Conservation (phyloP, 1,140 invertebrate species). For the Drosophila lini region DNA sequence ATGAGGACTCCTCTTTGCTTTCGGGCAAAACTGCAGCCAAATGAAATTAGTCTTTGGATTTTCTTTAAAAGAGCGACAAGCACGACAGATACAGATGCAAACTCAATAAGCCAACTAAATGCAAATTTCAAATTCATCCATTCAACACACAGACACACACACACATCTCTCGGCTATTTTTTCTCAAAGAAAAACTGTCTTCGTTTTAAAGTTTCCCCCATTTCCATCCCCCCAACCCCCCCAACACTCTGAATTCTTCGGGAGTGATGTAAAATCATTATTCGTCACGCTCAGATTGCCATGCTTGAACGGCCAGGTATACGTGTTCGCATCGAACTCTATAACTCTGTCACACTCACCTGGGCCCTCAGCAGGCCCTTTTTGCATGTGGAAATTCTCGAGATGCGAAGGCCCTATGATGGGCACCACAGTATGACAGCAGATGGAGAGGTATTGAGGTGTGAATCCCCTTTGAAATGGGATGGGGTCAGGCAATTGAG, state of each 20-base stretch:
- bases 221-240: not conserved
- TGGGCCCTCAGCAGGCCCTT: constrained; percentile 5
- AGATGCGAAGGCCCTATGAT: constrained; percentile 5
- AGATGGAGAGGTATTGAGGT: constrained; percentile 31
- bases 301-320: constrained; percentile 20
- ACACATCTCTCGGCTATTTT: constrained; percentile 8
- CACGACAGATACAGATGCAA: constrained; percentile 30
- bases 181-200: constrained; percentile 20
- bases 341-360: constrained; percentile 41
- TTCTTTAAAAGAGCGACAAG: constrained; percentile 8
- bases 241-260: constrained; percentile 2
- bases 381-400: constrained; percentile 27
- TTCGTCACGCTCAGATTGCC: constrained; percentile 45
- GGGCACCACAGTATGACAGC: constrained; percentile 22
- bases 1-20: not conserved
- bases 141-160: constrained; percentile 3
- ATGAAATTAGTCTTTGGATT: constrained; percentile 36
- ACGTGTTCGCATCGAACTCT: constrained; percentile 38
- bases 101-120: constrained; percentile 52
- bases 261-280: constrained; percentile 50
- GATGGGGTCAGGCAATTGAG: not conserved
- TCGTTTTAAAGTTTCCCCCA: constrained; percentile 7
- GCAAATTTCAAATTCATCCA: constrained; percentile 41
- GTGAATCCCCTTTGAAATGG: constrained; percentile 23
- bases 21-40: constrained; percentile 24